Percentiles rank a stretch among this genome's conserved stretches.
Evolutionary conservation across 2,113 vertebrate species (phyloP).

Genomic region (Heteronetta atricapilla): DNA sequence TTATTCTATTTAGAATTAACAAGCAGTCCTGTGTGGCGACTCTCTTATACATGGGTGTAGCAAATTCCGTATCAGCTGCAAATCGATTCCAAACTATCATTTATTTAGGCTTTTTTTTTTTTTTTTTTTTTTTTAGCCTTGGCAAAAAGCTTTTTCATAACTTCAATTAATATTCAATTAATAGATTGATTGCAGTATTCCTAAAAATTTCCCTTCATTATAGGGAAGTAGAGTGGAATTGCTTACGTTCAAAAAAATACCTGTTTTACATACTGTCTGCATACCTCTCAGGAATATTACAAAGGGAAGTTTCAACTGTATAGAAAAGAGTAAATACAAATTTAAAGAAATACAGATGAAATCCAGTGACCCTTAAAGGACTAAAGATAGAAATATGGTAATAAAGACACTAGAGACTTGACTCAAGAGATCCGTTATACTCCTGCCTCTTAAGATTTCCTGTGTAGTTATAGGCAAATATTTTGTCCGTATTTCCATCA

Average conservation of each 20-base stretch:
- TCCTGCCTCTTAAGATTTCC: background rate
- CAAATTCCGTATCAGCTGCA: slow-evolving; percentile 38
- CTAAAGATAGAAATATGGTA: slow-evolving; percentile 21
- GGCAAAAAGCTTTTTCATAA: slow-evolving; percentile 42
- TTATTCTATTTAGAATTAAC: slow-evolving; percentile 40
- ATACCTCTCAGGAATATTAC: background rate
- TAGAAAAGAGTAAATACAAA: slow-evolving; percentile 6
- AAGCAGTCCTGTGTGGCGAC: background rate
- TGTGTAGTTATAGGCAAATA: background rate
- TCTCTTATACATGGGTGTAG: background rate
- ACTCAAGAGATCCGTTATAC: background rate
- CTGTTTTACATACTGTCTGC: background rate
- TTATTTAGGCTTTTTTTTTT: slow-evolving; percentile 43
- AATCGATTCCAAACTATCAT: background rate
- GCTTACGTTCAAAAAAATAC: background rate
- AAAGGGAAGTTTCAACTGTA: slow-evolving; percentile 4
- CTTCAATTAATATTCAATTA: slow-evolving; percentile 61
- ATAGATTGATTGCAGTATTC: slow-evolving; percentile 58
- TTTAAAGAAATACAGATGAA: slow-evolving; percentile 34
- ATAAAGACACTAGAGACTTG: slow-evolving; percentile 43
- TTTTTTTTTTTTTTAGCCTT: slow-evolving; percentile 34
- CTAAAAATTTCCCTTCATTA: slow-evolving; percentile 55
- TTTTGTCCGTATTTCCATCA: background rate
- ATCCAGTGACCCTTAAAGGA: slow-evolving; percentile 39
- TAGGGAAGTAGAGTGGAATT: background rate